Evolutionary conservation across 2,797 vertebrate genomes (phyloP).

Genomic region (Merluccius polli): DNA sequence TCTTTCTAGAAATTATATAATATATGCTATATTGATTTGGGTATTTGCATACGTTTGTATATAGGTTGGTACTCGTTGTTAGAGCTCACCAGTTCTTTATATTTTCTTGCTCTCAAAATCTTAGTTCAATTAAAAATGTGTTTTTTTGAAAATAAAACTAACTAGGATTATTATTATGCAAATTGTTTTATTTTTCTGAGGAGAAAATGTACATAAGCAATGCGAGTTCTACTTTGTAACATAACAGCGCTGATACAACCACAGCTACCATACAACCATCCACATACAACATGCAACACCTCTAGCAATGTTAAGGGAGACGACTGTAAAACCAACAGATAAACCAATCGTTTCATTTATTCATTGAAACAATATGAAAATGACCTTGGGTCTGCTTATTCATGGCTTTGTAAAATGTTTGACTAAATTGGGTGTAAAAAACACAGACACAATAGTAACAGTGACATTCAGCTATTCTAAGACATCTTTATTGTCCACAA

Average conservation of each 20-base stretch:
- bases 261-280: conserved; percentile 32
- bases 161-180: neutral
- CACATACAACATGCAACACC: conserved; percentile 46
- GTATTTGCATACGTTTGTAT: neutral
- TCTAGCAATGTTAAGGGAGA: conserved; percentile 21
- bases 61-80: neutral
- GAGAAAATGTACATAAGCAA: conserved; percentile 45
- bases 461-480: neutral
- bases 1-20: neutral
- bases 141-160: neutral
- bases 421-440: neutral
- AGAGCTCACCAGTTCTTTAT: neutral
- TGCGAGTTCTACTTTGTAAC: conserved; percentile 35
- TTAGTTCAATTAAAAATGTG: neutral
- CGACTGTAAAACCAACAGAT: neutral
- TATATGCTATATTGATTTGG: neutral
- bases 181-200: conserved; percentile 55
- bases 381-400: neutral
- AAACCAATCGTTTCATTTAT: neutral
- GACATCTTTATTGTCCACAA: neutral
- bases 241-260: conserved; percentile 32
- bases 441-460: neutral
- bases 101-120: neutral
- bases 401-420: neutral
- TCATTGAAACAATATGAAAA: neutral